A percentile compares a stretch with the other conserved stretches of the same genome.
Evolutionary conservation across 2,113 vertebrate species (phyloP).

Genomic region (Castor canadensis): DNA sequence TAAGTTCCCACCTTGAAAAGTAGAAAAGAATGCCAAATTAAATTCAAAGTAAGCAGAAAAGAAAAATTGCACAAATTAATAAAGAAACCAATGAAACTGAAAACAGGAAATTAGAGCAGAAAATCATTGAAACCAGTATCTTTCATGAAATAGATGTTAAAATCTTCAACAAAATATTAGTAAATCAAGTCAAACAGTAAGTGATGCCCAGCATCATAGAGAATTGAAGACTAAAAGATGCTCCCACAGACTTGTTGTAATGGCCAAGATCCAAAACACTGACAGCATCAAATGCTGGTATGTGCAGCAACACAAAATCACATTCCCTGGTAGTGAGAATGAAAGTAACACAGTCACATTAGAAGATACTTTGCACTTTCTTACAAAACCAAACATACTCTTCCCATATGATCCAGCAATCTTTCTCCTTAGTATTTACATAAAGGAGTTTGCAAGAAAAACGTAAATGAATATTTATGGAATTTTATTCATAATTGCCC

Average conservation of each 20-base stretch:
- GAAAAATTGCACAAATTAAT: background rate
- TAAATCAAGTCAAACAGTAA: background rate
- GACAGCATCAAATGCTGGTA: too few species aligned
- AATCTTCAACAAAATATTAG: background rate
- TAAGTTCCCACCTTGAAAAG: too few species aligned
- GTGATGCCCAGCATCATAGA: background rate
- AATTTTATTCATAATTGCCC: background rate
- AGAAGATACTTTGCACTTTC: background rate
- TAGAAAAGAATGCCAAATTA: background rate
- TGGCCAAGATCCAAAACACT: background rate
- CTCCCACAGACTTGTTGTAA: background rate
- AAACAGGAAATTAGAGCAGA: too few species aligned
- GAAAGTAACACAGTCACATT: background rate
- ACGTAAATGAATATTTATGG: background rate
- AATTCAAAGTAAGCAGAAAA: background rate
- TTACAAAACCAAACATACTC: background rate
- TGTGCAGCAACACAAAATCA: background rate
- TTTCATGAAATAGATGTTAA: background rate
- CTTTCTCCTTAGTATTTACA: background rate
- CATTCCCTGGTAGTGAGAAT: background rate
- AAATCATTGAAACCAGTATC: background rate
- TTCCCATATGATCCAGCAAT: background rate
- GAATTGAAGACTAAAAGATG: background rate
- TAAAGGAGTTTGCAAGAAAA: background rate
- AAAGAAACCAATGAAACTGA: background rate